Evolutionary conservation across 2,113 vertebrate species (phyloP).

Genomic region (Toxostoma redivivum): DNA sequence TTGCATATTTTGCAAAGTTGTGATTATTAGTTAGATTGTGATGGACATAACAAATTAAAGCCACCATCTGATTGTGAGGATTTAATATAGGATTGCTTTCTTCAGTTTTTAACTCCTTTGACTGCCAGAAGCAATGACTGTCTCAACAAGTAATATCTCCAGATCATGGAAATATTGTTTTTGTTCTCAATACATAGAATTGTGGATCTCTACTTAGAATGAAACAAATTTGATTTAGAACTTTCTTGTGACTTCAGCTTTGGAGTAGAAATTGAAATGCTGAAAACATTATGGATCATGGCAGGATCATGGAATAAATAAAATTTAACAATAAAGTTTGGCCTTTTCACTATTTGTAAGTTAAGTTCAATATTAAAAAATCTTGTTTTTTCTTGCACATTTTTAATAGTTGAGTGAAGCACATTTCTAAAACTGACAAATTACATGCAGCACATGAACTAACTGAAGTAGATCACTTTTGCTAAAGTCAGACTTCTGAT

Average conservation of each 20-base stretch:
- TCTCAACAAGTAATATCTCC: background rate
- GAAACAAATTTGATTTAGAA: background rate
- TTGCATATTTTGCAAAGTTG: background rate
- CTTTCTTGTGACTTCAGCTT: background rate
- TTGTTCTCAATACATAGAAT: background rate
- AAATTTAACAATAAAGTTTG: background rate
- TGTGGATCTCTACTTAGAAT: background rate
- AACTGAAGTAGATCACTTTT: background rate
- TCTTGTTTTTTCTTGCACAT: background rate
- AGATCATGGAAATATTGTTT: background rate
- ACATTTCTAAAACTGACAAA: background rate
- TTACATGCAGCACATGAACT: background rate
- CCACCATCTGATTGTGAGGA: background rate
- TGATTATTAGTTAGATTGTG: background rate
- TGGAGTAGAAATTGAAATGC: background rate
- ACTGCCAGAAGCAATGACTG: background rate
- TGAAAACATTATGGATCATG: background rate
- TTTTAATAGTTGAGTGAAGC: background rate
- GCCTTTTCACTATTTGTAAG: background rate
- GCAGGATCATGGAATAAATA: background rate
- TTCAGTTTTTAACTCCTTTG: background rate
- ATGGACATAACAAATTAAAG: background rate
- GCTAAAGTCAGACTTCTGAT: background rate
- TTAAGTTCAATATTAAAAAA: background rate
- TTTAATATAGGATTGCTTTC: background rate